phyloP scores from a whole-genome alignment of 2,113 vertebrate species.

The Gallinago media region DNA sequence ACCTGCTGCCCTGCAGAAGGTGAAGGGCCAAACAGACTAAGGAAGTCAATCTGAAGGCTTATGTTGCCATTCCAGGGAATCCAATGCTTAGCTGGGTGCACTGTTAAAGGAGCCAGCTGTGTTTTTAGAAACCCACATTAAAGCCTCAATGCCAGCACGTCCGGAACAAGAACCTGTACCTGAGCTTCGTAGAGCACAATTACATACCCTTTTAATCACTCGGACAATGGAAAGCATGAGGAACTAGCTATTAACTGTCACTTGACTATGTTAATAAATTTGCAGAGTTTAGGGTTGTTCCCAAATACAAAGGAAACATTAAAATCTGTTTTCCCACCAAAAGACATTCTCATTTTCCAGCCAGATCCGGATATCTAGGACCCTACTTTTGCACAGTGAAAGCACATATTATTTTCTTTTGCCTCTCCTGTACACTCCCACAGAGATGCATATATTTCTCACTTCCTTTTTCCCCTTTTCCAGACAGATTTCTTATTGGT shows the following conservation, averaged over 20 bases:
- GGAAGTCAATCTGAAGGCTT: background rate
- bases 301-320: background rate
- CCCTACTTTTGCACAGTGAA: background rate
- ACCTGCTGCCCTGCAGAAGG: background rate
- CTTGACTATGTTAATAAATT: background rate
- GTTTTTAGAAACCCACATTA: background rate
- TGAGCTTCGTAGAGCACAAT: background rate
- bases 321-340: background rate
- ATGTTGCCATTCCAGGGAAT: background rate
- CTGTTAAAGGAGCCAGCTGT: background rate
- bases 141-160: background rate
- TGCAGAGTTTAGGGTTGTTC: background rate
- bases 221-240: background rate
- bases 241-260: background rate
- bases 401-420: background rate
- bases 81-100: background rate
- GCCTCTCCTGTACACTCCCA: background rate
- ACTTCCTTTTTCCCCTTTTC: background rate
- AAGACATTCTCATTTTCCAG: background rate
- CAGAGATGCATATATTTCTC: background rate
- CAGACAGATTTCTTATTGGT: background rate
- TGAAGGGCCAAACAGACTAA: background rate
- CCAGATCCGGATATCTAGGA: background rate
- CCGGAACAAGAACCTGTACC: background rate
- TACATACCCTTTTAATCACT: background rate